phyloP scores from a whole-genome alignment of 1,140 invertebrate species.

The Zaprionus camerounensis region DNA sequence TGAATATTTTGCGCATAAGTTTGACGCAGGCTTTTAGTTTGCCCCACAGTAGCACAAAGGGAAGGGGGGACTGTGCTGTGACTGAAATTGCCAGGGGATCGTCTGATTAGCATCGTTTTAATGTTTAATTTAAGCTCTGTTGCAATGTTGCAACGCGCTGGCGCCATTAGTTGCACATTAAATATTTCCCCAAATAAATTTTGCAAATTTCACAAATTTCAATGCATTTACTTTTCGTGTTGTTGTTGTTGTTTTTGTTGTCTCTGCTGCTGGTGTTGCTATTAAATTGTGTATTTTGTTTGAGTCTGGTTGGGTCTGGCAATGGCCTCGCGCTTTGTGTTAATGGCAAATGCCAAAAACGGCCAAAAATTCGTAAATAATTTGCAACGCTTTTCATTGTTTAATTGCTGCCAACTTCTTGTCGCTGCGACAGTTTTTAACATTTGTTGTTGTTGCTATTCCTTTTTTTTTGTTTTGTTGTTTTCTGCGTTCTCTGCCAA shows the following conservation, averaged over 20 bases:
- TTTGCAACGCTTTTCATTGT: constrained; percentile 69
- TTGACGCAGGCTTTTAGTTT: constrained; percentile 76
- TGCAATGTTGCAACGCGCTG: constrained; percentile 45
- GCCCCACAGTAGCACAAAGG: not conserved
- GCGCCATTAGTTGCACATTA: constrained; percentile 45
- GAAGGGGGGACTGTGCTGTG: constrained; percentile 13
- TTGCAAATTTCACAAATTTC: not conserved
- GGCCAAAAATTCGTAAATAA: constrained; percentile 77
- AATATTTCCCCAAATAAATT: constrained; percentile 47
- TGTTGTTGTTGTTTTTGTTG: constrained; percentile 1
- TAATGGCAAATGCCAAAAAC: constrained; percentile 73
- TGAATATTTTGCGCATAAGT: constrained; percentile 75
- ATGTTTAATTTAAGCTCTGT: constrained; percentile 81
- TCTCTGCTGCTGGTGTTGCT: constrained; percentile 18
- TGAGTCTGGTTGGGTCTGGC: constrained; percentile 1
- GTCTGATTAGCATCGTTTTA: constrained; percentile 80
- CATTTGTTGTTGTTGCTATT: constrained; percentile 58
- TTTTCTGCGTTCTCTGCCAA: constrained; percentile 62
- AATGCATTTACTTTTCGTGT: not conserved
- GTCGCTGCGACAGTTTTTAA: constrained; percentile 47
- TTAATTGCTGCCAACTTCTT: constrained; percentile 82
- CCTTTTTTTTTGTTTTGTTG: constrained; percentile 36
- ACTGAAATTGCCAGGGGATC: constrained; percentile 67
- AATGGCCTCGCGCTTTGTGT: constrained; percentile 41
- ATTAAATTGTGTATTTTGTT: not conserved